phyloP scores from a whole-genome alignment of 2,797 vertebrate genomes.

The Ibycter americanus region DNA sequence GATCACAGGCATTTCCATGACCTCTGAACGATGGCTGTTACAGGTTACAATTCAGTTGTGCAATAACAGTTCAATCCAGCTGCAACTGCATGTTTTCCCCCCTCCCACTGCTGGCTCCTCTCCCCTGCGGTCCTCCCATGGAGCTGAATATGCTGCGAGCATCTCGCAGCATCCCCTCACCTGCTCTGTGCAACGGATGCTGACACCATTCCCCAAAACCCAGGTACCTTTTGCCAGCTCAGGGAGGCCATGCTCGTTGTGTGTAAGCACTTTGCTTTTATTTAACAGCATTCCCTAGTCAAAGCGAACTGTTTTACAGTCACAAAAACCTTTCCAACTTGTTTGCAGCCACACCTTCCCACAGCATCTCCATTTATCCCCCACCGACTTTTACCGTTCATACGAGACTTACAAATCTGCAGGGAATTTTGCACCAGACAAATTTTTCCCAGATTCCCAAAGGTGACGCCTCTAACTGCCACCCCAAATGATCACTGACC shows the following conservation, averaged over 20 bases:
- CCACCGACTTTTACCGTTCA: background rate
- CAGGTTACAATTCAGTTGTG: background rate
- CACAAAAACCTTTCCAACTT: background rate
- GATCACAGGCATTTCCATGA: background rate
- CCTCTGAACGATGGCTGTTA: background rate
- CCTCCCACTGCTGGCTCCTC: background rate
- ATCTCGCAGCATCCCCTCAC: background rate
- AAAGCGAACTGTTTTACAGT: fast-evolving
- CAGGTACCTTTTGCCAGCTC: background rate
- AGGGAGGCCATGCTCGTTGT: background rate
- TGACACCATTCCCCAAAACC: background rate
- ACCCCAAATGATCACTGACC: background rate
- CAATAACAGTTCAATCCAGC: background rate
- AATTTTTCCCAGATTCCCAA: background rate
- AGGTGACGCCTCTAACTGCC: fast-evolving
- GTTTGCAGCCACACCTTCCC: background rate
- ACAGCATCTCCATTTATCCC: background rate
- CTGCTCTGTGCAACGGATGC: background rate
- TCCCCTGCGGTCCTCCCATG: fast-evolving
- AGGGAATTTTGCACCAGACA: background rate
- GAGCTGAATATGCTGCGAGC: background rate
- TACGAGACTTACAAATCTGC: background rate
- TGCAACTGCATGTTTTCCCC: background rate
- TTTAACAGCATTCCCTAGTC: background rate
- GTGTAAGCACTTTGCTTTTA: background rate